phyloP scores from a whole-genome alignment of 2,888 invertebrate genomes.

The Baronia brevicornis region DNA sequence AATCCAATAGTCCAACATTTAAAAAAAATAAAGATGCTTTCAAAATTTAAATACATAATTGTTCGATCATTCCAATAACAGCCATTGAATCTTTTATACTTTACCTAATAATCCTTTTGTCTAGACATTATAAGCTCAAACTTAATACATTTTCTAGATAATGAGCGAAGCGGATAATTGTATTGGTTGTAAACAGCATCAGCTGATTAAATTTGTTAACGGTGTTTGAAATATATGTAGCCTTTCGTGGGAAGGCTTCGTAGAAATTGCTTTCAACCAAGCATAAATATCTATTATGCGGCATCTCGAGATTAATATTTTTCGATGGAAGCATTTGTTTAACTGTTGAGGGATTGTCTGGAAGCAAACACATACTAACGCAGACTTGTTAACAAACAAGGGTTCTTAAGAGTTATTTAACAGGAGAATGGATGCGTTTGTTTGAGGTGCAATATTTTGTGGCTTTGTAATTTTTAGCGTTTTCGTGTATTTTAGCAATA shows the following conservation, averaged over 20 bases:
- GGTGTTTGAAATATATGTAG: constrained; percentile 40
- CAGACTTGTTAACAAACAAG: constrained; percentile 55
- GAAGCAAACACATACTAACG: constrained; percentile 36
- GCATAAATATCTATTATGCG: constrained; percentile 73
- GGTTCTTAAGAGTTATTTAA: constrained; percentile 35
- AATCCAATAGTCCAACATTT: too few species aligned
- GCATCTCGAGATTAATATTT: constrained; percentile 65
- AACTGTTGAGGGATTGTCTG: constrained; percentile 47
- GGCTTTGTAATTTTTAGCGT: constrained; percentile 21
- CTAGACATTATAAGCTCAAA: constrained; percentile 31
- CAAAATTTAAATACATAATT: too few species aligned
- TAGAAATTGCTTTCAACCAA: constrained; percentile 61
- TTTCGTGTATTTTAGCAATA: constrained; percentile 2
- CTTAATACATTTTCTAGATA: constrained; percentile 30
- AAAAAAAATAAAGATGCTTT: too few species aligned
- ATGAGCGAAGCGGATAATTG: constrained; percentile 39
- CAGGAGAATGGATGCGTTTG: constrained; percentile 23
- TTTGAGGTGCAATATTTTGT: too few species aligned
- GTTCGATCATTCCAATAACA: too few species aligned
- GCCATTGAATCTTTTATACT: too few species aligned
- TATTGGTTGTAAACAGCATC: constrained; percentile 51
- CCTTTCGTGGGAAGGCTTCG: constrained; percentile 37
- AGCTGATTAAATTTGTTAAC: constrained; percentile 54
- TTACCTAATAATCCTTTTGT: too few species aligned
- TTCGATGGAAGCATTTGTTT: constrained; percentile 49